Evolutionary conservation across 1,140 invertebrate species (phyloP).

Genomic region (Lasioglossum albipes): DNA sequence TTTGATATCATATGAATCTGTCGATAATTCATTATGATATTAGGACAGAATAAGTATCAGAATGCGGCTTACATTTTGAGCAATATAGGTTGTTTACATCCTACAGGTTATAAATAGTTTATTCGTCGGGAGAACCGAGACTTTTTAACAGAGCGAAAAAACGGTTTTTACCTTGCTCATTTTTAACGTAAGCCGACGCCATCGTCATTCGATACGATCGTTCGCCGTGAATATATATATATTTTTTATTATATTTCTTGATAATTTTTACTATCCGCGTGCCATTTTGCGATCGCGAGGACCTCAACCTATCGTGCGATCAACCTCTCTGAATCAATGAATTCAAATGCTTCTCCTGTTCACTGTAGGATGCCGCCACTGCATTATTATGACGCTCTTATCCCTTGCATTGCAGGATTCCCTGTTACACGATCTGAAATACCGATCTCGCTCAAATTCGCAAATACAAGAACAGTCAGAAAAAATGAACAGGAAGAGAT

Average conservation of each 20-base stretch:
- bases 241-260: slow-evolving; percentile 55
- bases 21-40: background rate
- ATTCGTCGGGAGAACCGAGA: slow-evolving; percentile 4
- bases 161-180: slow-evolving; percentile 74
- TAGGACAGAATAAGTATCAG: background rate
- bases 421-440: too few relatives aligned
- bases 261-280: slow-evolving; percentile 58
- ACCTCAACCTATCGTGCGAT: slow-evolving; percentile 23
- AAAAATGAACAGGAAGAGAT: too few relatives aligned
- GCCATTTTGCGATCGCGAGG: slow-evolving; percentile 53
- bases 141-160: slow-evolving; percentile 36
- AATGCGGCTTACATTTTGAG: slow-evolving; percentile 3
- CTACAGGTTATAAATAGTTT: slow-evolving; percentile 72
- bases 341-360: background rate
- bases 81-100: slow-evolving; percentile 66
- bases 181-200: slow-evolving; percentile 76
- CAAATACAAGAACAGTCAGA: too few relatives aligned
- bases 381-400: background rate
- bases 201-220: slow-evolving; percentile 58
- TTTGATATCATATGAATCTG: background rate
- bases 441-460: too few relatives aligned
- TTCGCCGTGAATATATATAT: slow-evolving; percentile 27
- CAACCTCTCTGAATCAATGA: background rate
- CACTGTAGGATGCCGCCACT: slow-evolving; percentile 32
- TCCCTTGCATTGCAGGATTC: too few relatives aligned